phyloP scores from a whole-genome alignment of 2,797 vertebrate species.

The Lates japonicus region DNA sequence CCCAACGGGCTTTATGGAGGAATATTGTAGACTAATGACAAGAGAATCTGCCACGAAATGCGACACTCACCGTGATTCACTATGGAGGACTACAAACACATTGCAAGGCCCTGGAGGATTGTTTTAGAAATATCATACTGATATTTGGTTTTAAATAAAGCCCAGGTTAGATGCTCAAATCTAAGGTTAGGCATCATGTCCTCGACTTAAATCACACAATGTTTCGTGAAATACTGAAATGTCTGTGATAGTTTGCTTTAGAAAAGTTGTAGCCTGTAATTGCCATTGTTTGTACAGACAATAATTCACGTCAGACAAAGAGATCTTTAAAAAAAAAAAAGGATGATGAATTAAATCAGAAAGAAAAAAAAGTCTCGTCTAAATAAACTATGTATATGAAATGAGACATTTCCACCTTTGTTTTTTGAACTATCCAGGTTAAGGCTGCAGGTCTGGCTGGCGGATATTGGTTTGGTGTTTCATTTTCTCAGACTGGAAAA shows the following conservation, averaged over 20 bases:
- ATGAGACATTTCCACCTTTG: slow-evolving; percentile 16
- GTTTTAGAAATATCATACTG: slow-evolving; percentile 18
- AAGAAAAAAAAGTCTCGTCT: background rate
- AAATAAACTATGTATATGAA: slow-evolving; percentile 11
- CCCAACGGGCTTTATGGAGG: background rate
- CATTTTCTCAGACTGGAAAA: slow-evolving; percentile 13
- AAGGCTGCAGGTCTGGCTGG: slow-evolving; percentile 20
- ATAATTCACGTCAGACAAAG: slow-evolving; percentile 3
- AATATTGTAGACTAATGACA: background rate
- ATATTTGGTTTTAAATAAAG: background rate
- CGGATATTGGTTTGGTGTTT: slow-evolving; percentile 11
- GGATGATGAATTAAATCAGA: background rate
- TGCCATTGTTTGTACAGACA: background rate
- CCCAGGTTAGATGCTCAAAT: background rate
- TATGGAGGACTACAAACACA: slow-evolving; percentile 17
- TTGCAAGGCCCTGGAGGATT: slow-evolving; percentile 49
- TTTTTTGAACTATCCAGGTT: slow-evolving; percentile 7
- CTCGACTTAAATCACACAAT: background rate
- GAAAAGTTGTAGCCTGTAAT: slow-evolving; percentile 33
- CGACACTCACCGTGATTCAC: slow-evolving; percentile 31
- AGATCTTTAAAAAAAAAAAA: background rate
- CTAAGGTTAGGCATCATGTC: background rate
- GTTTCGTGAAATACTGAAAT: background rate
- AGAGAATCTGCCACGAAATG: slow-evolving; percentile 45
- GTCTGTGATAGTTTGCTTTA: background rate